Percentiles rank a stretch among this genome's conserved stretches.
These are phyloP conservation scores for Thysanoteuthis rhombus DNA, from an alignment of 2,888 invertebrate genomes.

Conservation along the genomic window DNA sequence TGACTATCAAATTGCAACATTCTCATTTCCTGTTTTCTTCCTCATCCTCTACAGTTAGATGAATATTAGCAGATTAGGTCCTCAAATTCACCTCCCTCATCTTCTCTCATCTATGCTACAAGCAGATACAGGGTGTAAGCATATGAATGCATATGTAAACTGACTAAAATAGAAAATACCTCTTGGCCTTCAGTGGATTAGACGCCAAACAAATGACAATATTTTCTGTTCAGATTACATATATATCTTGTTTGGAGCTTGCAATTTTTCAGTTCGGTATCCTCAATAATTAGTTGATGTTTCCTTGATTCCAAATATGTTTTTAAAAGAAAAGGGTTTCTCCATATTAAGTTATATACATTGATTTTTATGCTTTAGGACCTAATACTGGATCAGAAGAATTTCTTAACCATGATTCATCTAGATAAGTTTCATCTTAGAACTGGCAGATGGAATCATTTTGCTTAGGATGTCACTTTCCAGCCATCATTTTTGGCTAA, in stretches of 20 bases:
- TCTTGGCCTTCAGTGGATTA: background rate
- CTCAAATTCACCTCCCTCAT: background rate
- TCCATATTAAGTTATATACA: background rate
- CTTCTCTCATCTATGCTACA: background rate
- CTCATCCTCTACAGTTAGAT: background rate
- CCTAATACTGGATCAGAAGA: background rate
- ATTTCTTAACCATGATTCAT: background rate
- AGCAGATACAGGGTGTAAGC: no score
- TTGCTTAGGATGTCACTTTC: background rate
- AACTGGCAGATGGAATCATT: background rate
- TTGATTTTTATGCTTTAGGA: background rate
- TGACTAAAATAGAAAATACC: background rate
- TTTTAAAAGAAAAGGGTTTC: background rate
- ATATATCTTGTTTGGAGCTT: background rate
- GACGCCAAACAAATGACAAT: background rate
- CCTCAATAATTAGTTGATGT: background rate
- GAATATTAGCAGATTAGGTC: background rate
- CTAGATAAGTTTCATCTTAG: background rate
- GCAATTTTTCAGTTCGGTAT: background rate
- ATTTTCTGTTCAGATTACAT: background rate
- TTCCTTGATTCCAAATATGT: background rate
- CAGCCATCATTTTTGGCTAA: background rate
- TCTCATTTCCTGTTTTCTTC: slow-evolving; percentile 12
- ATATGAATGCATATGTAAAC: background rate
- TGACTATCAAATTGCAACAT: background rate